Evolutionary conservation across 2,113 vertebrate species (phyloP).

Genomic region (Cyprinus carpio): DNA sequence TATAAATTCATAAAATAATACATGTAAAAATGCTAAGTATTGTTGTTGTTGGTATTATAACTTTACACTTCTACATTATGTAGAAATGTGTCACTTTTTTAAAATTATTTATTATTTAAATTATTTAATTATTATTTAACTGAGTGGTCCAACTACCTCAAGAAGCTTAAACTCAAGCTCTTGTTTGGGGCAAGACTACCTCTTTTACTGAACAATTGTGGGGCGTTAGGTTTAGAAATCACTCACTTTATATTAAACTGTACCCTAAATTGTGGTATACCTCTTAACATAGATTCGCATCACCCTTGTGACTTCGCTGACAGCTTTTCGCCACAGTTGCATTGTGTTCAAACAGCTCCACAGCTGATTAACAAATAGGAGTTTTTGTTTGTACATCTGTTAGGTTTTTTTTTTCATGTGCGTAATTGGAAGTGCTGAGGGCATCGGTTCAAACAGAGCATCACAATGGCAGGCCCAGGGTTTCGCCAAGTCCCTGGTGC

Average conservation of each 20-base stretch:
- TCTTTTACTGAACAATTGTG: not conserved
- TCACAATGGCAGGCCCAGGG: conserved; percentile 34
- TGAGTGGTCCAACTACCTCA: not conserved
- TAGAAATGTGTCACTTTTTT: no score
- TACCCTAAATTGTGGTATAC: not conserved
- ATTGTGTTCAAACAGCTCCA: not conserved
- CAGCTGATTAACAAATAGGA: not conserved
- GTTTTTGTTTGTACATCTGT: conserved; percentile 20
- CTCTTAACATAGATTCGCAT: not conserved
- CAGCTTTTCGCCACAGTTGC: not conserved
- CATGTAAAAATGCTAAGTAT: not conserved
- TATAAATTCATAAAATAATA: no score
- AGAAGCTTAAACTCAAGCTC: no score
- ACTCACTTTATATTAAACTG: not conserved
- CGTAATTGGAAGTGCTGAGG: conserved; percentile 45
- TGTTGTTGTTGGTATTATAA: not conserved
- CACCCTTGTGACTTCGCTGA: not conserved
- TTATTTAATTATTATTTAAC: not conserved
- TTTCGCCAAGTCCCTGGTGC: conserved; percentile 7
- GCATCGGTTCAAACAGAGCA: conserved; percentile 25
- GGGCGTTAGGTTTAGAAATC: not conserved
- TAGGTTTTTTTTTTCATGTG: conserved; percentile 1
- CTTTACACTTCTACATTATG: not conserved
- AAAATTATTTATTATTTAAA: not conserved
- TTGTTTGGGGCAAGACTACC: not conserved